Base-by-base conservation (phyloP, 2,888 invertebrate genomes). In the Thera obeliscata region DNA sequence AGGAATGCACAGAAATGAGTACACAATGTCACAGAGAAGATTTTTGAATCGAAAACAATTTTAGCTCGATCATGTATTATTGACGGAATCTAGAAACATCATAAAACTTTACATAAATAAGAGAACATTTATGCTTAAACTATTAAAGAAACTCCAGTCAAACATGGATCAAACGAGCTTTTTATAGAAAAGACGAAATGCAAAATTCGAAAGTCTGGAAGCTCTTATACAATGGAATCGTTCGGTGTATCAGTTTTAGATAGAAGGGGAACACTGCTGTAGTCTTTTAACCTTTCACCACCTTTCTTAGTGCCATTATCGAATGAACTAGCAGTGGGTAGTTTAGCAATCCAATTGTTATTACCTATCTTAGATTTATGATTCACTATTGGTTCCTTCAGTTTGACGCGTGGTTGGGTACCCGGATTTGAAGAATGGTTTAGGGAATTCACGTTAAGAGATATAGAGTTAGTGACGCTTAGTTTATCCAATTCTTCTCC, bases 331-430 rank as follows among this genome's bases (percentile, higher is more conserved):
- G 94, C 89, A 9, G 92, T 86, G 0, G 93, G 87, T 66, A 93
- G 73, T 70, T 92, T 93, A 1, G 92, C 85, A 72, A 93, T 88
- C 93, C 94, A 94, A 82, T 93, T 93, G 71, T 94, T 94, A 81
- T 93, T 94, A 71, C 92, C 94, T 78, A 90, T 81, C 79, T 91
- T 91, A 82, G 85, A 79, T 74, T 88, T 91, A 76, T 89, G 86
- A 59, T 88, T 90, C 62, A 41, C n/a, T 22, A 54, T 33, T 1
- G 87, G 86, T 49, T 92, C 92, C 83, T 90, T 93, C 81, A 93
- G 79, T 76, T 91, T 92, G 0, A 92, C 91, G 74, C 87, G 85
- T 0, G 91, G 90, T 67, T 88, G 90, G 11, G 83, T 81, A 58
- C 76, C 75, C 59, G 87, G 86, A 78, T 73, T 84, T 22, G 87